Evolutionary conservation across 2,888 invertebrate species (phyloP), one percentile per base, ranked within the genome.

Genomic region (Empis livida): DNA sequence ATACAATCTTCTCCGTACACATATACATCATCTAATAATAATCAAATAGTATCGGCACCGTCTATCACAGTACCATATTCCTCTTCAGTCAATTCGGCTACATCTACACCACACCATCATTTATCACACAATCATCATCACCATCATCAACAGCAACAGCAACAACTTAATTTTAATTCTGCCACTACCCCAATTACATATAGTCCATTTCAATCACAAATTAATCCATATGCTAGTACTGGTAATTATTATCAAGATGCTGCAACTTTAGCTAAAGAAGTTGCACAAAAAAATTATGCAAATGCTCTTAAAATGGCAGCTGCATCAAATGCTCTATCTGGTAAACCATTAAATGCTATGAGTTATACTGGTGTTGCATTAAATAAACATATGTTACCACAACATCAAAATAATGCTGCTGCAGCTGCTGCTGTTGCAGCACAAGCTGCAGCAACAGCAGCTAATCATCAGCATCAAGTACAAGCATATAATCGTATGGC

Each of bases 241-340:
- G 53, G 56, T 8, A 44, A 46, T 41, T 67, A 72, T 55, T 46
- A 56, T 57, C 70, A 73, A 49, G 80, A 82, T 66, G 75, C 82
- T 23, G 81, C 78, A 44, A 71, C 80, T 41, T 67, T 84, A 53
- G 86, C 86, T 59, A 86, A 86, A 63, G 86, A 86, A 61, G 83
- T 85, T 53, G 86, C 86, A 37, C 86, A 86, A 64, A 86, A 86
- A 70, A 86, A 82, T 64, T 86, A 86, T 66, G 82, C 84, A 35
- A 84, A 84, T 64, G 82, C 82, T 13, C 73, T 85, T 43, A 80
- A 81, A 60, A 64, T 78, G 53, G 79, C 77, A 10, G 73, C 73
- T 42, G 72, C 71, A 30, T 58, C 61, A 10, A 60, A 58, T 50
- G 55, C 59, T 1, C 53, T 62, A 10, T 61, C 61, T n/a, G 64